Conservation (phyloP, 2,888 invertebrate species). For the Lasioglossum zephyrum region DNA sequence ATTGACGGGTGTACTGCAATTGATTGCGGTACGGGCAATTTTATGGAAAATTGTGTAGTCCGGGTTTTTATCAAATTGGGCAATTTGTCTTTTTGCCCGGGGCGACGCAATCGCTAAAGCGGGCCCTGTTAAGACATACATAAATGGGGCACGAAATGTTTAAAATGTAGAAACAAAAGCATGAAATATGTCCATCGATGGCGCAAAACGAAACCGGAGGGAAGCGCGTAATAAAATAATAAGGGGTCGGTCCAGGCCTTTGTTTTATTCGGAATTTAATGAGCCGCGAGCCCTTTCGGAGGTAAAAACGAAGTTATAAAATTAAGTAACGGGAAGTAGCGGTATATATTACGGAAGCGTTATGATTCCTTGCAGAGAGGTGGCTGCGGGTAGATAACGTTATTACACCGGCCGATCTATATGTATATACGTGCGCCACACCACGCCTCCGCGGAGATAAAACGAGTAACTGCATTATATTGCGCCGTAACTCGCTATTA, state of each 20-base stretch:
- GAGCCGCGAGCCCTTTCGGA: background rate
- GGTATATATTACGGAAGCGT: slow-evolving; percentile 39
- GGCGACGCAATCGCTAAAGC: no score
- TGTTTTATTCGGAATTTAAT: background rate
- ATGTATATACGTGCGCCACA: slow-evolving; percentile 37
- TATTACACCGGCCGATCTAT: slow-evolving; percentile 50
- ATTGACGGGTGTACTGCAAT: background rate
- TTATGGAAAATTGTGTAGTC: background rate
- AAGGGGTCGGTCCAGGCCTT: background rate
- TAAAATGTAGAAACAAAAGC: background rate
- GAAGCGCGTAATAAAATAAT: background rate
- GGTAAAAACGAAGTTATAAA: slow-evolving; percentile 26
- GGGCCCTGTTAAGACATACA: no score
- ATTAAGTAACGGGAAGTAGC: slow-evolving; percentile 46
- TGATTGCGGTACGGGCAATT: background rate
- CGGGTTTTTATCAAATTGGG: no score
- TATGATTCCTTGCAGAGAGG: slow-evolving; percentile 39
- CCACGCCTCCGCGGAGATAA: slow-evolving; percentile 58
- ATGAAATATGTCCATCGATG: background rate
- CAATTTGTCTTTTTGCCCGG: no score
- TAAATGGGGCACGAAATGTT: background rate
- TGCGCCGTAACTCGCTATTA: slow-evolving; percentile 64
- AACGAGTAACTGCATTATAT: slow-evolving; percentile 60
- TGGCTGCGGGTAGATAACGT: slow-evolving; percentile 55
- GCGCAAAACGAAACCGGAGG: background rate